A percentile compares a stretch with the other conserved stretches of the same genome.
Evolutionary conservation across 1,140 invertebrate genomes (phyloP).

Genomic region (Zaprionus camerounensis): DNA sequence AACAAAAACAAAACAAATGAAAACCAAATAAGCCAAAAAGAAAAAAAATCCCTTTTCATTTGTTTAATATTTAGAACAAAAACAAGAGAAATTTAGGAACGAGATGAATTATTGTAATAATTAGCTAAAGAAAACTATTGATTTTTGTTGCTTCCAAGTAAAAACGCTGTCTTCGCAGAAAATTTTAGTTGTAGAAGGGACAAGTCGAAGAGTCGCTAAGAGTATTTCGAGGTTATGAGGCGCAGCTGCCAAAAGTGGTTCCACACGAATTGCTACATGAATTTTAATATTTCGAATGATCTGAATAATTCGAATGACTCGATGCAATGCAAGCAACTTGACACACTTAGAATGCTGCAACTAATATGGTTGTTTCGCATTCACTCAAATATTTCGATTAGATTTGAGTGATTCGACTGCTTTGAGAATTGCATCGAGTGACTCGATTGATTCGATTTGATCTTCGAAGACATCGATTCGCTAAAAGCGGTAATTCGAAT

Average conservation of each 20-base stretch:
- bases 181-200: conserved; percentile 35
- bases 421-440: not conserved
- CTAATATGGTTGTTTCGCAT: not conserved
- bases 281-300: not conserved
- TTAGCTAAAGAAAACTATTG: conserved; percentile 36
- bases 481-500: not conserved
- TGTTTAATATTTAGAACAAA: conserved; percentile 50
- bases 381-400: not conserved
- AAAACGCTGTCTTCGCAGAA: conserved; percentile 58
- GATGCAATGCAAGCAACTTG: not conserved
- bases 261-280: conserved; percentile 7
- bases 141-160: conserved; percentile 70
- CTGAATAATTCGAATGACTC: conserved; percentile 1
- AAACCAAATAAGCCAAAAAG: conserved; percentile 32
- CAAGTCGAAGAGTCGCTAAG: not conserved
- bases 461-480: not conserved
- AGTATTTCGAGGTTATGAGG: not conserved
- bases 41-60: conserved; percentile 36
- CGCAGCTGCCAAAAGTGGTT: not conserved
- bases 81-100: conserved; percentile 20
- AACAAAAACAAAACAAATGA: conserved; percentile 37
- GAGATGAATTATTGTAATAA: conserved; percentile 14
- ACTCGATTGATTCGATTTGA: conserved; percentile 6
- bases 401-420: not conserved
- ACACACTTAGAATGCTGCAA: not conserved